Evolutionary conservation across 2,113 vertebrate genomes (phyloP).

Genomic region (Machaerirhynchus nigripectus): DNA sequence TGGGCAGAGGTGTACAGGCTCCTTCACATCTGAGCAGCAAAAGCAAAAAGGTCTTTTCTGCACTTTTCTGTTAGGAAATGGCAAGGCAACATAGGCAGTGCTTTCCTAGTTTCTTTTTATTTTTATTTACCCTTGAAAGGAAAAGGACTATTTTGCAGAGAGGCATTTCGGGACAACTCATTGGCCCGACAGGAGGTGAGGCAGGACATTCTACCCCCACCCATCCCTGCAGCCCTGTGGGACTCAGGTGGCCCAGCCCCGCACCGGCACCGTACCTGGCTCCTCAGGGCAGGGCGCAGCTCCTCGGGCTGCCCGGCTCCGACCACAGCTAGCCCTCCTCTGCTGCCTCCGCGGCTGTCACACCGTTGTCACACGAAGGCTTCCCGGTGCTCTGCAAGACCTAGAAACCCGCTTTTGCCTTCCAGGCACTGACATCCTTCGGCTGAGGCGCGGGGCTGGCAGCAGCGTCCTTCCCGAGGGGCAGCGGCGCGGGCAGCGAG

Average conservation of each 20-base stretch:
- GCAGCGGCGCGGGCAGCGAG: not conserved
- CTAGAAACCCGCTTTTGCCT: not conserved
- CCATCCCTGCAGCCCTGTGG: not conserved
- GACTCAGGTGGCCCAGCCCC: not conserved
- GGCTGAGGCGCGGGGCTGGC: not conserved
- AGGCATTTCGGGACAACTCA: not conserved
- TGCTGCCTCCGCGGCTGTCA: not conserved
- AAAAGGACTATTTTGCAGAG: not conserved
- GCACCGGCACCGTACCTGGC: rapidly evolving
- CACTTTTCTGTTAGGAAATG: not conserved
- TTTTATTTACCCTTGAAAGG: not conserved
- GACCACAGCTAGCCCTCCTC: not conserved
- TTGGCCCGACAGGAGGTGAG: not conserved
- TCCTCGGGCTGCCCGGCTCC: not conserved
- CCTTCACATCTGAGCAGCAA: not conserved
- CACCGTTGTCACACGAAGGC: not conserved
- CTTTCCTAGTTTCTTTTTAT: not conserved
- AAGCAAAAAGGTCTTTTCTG: not conserved
- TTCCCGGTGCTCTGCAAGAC: not conserved
- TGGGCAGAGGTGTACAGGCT: not conserved
- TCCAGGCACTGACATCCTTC: rapidly evolving
- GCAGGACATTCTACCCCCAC: not conserved
- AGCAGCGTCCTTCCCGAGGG: not conserved
- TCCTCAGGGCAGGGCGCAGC: not conserved
- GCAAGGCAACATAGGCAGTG: not conserved